A percentile compares a stretch with the other conserved stretches of the same genome.
Conservation (phyloP, 2,888 invertebrate species). For the Philhelius pedissequus region DNA sequence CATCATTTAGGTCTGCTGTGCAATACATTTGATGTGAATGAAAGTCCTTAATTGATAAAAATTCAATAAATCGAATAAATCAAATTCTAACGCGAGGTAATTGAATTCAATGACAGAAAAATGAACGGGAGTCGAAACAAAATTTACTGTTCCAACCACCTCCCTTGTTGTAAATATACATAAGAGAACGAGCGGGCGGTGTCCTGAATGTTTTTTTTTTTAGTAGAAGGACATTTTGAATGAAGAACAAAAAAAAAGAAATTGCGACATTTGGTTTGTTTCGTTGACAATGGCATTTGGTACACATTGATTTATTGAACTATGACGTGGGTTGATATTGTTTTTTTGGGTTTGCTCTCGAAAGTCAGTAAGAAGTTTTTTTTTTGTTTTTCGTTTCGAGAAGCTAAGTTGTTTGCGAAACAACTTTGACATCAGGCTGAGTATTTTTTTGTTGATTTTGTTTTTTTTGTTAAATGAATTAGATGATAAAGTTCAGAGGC, state of each 20-base stretch:
- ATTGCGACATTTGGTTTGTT: constrained; percentile 63
- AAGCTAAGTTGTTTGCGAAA: constrained; percentile 51
- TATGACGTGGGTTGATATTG: constrained; percentile 43
- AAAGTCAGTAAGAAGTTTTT: constrained; percentile 6
- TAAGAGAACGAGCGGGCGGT: background rate
- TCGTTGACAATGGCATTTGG: constrained; percentile 62
- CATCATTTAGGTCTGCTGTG: background rate
- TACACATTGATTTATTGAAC: constrained; percentile 63
- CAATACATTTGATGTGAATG: background rate
- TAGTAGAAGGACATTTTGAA: background rate
- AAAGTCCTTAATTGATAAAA: constrained; percentile 59
- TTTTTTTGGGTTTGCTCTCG: background rate
- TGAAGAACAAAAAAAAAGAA: background rate
- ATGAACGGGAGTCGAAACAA: constrained; percentile 18
- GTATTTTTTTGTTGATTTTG: background rate
- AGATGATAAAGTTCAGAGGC: background rate
- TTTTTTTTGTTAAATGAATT: background rate
- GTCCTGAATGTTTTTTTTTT: background rate
- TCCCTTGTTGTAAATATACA: constrained; percentile 5
- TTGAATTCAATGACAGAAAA: constrained; percentile 52
- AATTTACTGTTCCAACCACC: constrained; percentile 11
- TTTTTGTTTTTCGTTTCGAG: background rate
- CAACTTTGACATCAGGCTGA: constrained; percentile 52
- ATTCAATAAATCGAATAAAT: constrained; percentile 66
- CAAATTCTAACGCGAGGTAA: constrained; percentile 55